Conservation (phyloP, 2,797 vertebrate genomes). For the Setipinna tenuifilis region DNA sequence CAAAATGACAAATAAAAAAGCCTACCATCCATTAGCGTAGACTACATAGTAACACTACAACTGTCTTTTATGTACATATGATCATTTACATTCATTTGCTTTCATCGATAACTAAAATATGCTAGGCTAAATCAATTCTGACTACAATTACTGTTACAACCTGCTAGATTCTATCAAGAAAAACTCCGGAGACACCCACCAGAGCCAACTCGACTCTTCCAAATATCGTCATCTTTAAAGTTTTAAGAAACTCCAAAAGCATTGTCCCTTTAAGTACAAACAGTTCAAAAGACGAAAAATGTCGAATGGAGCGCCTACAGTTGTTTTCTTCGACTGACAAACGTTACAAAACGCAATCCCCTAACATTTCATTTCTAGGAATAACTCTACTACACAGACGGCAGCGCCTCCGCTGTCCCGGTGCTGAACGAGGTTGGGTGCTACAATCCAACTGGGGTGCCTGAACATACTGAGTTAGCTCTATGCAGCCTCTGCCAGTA, state of each 20-base stretch:
- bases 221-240: constrained; percentile 83
- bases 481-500: not conserved
- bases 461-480: not conserved
- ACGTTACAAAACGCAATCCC: not conserved
- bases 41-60: not conserved
- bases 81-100: too few relatives aligned
- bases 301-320: not conserved
- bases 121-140: too few relatives aligned
- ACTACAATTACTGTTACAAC: not conserved
- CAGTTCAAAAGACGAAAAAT: not conserved
- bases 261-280: constrained; percentile 43
- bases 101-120: too few relatives aligned
- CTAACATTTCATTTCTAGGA: not conserved
- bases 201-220: constrained; percentile 74
- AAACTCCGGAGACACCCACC: constrained; percentile 73
- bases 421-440: not conserved
- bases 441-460: not conserved
- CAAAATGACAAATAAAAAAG: not conserved
- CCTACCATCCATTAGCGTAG: not conserved
- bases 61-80: too few relatives aligned
- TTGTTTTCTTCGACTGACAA: not conserved
- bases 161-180: not conserved
- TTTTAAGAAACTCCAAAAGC: constrained; percentile 62
- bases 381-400: not conserved
- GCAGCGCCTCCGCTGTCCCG: not conserved